Evolutionary conservation across 2,888 invertebrate genomes (phyloP), one percentile per base, ranked within the genome.

Genomic region (Cryptocheilus praepositus): DNA sequence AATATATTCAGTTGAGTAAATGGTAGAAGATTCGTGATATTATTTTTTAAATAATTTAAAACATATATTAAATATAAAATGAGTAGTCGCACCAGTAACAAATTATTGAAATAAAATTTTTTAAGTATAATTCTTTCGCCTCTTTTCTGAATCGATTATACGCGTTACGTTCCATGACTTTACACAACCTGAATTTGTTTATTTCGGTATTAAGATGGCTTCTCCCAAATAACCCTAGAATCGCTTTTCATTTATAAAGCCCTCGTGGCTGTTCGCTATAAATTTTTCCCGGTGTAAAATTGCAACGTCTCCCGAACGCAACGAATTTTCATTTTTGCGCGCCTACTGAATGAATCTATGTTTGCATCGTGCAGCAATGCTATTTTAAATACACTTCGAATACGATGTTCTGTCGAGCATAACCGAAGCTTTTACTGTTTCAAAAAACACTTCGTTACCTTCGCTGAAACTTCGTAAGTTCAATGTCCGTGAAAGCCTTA

Each of bases 121-220:
- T 4, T 25, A 25, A 25, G 5, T 25, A 25, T 5, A 25, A 25
- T 25, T 25, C 25, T 3, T 25, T 5, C 25, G 25, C 25, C 2
- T 25, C 25, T 25, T 25, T 5, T 3, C 25, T 25, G 25, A 25
- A 25, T 25, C 25, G 25, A 25, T 25, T 25, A 36, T 36, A 11
- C 11, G 1, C 7, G 13, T 36, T 36, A 11, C 36, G 3, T 11
- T 11, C 13, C 36, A 7, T 36, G 36, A 36, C 13, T 36, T 36
- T 7, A 4, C 3, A 11, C 1, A 11, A 7, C 36, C 3, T 36
- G 36, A 49, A 49, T 8, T 49, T 49, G 16, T 49, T 49, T 8
- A 18, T 18, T 49, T 49, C 16, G n/a, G n/a, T 4, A 49, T 18
- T 18, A 49, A 49, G 49, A 49, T 49, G 49, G 49, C 49, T 49